Base-by-base conservation (phyloP, 2,113 vertebrate species). In the Edolisoma coerulescens region DNA sequence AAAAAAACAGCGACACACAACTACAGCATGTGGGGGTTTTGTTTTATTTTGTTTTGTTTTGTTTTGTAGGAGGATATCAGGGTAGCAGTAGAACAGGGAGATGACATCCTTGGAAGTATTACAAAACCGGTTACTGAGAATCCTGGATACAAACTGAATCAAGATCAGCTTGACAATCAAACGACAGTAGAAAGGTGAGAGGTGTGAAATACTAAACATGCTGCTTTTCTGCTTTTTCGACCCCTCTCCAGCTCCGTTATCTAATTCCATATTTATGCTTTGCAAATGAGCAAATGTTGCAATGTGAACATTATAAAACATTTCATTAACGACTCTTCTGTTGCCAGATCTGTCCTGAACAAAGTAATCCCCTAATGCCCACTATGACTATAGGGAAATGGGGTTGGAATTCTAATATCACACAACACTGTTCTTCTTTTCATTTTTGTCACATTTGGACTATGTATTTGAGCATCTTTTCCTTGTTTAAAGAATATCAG, bases 131-230 rank as follows among this genome's bases (percentile, higher is more conserved):
- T 99, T 71, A 93, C 95, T 33, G 98, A 97, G 92, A 98, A 99
- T 87, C 97, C 98, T 0, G 98, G 98, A 60, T 98, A 98, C 97
- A 98, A 97, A 94, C 98, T 99, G 97, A 99, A 98, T 97, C 99
- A 99, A 96, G 99, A 99, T 83, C 99, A 99, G 89, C 96, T 99
- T 91, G 99, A 99, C 97, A 99, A 99, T 94, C 98, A 99, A 93
- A 98, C 98, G 44, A 99, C 99, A 0, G 98, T 99, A 76, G 98
- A 99, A 95, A 99, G 99, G 99, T 99, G 80, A 97, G 96, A 42
- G 32, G 8, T 80, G 32, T 16, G 3, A 84, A 90, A 53, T 67
- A 52, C 16, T 24, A 24, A 65, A 47, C 9, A 4, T 32, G 18
- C 41, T 82, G 57, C 50, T 88, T 84, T 82, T 82, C 50, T 84